Conservation (phyloP, 2,888 invertebrate species). For the Nemoura dubitans region DNA sequence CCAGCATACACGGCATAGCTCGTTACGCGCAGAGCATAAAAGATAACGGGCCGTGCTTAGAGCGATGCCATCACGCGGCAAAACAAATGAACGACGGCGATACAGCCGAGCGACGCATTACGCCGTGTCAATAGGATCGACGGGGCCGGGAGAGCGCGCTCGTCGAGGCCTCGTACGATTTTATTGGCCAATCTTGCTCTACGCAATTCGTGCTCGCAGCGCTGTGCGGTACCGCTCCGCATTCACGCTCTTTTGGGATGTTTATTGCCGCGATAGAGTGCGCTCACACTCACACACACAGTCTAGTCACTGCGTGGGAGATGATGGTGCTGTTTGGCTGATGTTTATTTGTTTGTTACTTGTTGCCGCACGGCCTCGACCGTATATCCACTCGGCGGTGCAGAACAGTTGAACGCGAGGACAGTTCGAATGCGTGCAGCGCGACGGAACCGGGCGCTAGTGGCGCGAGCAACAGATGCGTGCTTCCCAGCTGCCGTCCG, state of each 20-base stretch:
- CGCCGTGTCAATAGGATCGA: not conserved
- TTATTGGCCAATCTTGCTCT: not conserved
- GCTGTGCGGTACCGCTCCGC: not conserved
- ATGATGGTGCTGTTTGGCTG: not conserved
- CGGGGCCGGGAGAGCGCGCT: not conserved
- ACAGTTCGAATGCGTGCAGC: not conserved
- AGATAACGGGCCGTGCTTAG: not conserved
- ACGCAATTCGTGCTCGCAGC: not conserved
- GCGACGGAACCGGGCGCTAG: not conserved
- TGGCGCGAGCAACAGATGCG: not conserved
- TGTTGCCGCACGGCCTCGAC: not conserved
- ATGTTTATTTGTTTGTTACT: not conserved
- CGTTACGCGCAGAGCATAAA: not conserved
- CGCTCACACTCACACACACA: too few species aligned
- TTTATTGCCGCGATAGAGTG: not conserved
- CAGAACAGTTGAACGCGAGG: not conserved
- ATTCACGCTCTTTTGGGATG: not conserved
- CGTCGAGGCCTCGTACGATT: not conserved
- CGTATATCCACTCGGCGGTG: too few species aligned
- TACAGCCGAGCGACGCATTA: not conserved
- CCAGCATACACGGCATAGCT: not conserved
- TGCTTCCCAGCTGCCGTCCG: not conserved
- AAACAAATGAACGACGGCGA: too few species aligned
- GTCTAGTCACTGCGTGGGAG: slow-evolving; percentile 12
- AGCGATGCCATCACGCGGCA: not conserved